phyloP scores from a whole-genome alignment of 2,888 invertebrate genomes.

The Melanargia galathea region DNA sequence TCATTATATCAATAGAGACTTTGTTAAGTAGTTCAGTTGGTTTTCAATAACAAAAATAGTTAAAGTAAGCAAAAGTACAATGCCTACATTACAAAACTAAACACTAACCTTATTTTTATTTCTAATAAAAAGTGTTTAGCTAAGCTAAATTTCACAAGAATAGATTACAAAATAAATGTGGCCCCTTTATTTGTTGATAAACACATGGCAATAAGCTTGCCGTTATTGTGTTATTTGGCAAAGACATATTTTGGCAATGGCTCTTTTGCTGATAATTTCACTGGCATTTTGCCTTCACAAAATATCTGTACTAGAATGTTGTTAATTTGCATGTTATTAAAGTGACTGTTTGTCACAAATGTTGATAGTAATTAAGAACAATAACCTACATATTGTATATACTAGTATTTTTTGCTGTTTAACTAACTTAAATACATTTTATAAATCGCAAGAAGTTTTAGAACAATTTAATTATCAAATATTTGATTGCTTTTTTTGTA shows the following conservation, averaged over 20 bases:
- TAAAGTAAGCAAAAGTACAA: background rate
- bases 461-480: constrained; percentile 2
- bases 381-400: constrained; percentile 4
- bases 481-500: too few relatives aligned
- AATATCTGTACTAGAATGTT: constrained; percentile 30
- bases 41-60: background rate
- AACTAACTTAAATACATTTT: background rate
- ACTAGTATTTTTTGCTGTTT: background rate
- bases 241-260: constrained; percentile 23
- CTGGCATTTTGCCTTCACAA: constrained; percentile 32
- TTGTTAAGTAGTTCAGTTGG: too few relatives aligned
- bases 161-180: constrained; percentile 27
- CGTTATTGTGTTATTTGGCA: constrained; percentile 27
- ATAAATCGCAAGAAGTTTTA: background rate
- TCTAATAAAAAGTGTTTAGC: constrained; percentile 6
- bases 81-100: background rate
- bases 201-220: constrained; percentile 23
- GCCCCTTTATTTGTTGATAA: constrained; percentile 37
- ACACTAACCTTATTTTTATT: background rate
- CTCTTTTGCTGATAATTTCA: constrained; percentile 25
- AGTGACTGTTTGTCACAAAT: background rate
- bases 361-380: constrained; percentile 11
- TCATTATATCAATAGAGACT: too few relatives aligned
- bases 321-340: constrained; percentile 26
- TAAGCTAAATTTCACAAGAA: constrained; percentile 5